Percentiles rank a stretch among this genome's conserved stretches.
Evolutionary conservation across 2,113 vertebrate species (phyloP).

Genomic region (Plecturocebus donacophilus): DNA sequence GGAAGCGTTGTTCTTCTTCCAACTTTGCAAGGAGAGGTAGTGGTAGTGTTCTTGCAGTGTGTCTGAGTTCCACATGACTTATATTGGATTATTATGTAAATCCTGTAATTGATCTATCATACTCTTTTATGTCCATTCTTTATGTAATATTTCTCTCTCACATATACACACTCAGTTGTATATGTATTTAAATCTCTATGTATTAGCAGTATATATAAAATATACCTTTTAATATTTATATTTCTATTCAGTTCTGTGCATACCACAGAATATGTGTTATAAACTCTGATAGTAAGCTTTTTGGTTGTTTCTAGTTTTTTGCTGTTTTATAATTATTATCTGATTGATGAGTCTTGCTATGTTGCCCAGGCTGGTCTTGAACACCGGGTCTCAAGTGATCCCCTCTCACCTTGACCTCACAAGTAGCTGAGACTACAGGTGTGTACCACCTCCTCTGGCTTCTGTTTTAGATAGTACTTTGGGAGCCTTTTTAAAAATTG

Average conservation of each 20-base stretch:
- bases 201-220: background rate
- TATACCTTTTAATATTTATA: background rate
- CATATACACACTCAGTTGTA: no score
- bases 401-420: no score
- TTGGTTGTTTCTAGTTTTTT: background rate
- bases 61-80: background rate
- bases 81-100: background rate
- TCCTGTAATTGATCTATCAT: background rate
- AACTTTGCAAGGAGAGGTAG: background rate
- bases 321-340: background rate
- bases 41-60: rapidly evolving
- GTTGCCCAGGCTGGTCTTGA: no score
- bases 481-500: background rate
- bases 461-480: background rate
- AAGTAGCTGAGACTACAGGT: no score
- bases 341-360: no score
- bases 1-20: background rate
- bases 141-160: background rate
- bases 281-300: background rate
- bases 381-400: no score
- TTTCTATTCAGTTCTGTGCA: background rate
- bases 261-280: background rate
- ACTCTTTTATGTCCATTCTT: background rate
- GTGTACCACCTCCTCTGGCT: no score
- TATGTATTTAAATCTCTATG: background rate